Evolutionary conservation across 2,797 vertebrate species (phyloP), one percentile per base, ranked within the genome.

Genomic region (Anabas testudineus): DNA sequence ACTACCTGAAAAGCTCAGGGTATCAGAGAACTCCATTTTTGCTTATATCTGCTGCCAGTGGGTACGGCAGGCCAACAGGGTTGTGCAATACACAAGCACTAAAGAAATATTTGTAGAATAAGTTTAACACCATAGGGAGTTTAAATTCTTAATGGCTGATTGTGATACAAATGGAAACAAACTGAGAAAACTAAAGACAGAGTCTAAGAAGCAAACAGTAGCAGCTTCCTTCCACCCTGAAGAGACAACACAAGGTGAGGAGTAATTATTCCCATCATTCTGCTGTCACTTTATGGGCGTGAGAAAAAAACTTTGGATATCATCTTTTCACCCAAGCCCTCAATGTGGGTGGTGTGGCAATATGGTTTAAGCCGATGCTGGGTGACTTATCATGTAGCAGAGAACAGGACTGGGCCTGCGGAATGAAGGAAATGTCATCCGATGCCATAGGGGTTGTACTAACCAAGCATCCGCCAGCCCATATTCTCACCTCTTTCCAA

Each of bases 381-480:
- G 86, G 72, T 84, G 87, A 86, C 87, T 89, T 85, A 85, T 85
- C 80, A 62, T 77, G 83, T 26, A 73, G 80, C 74, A 73, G 67
- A 52, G 68, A 82, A 88, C 90, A 92, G 85, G 91, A 91, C 83
- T 10, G 80, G 87, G 83, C 91, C 78, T 92, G 91, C 54, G 74
- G 78, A 85, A 76, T 71, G 74, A 85, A 85, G 85, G 82, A 86
- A 87, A 83, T 87, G 87, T 88, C 85, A 91, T 88, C 76, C 19
- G 88, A 90, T 80, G 86, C 88, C 83, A 90, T 92, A 68, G 62
- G 87, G 91, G 90, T 51, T 81, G 77, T 62, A 45, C 77, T 75
- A 90, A 79, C 68, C 65, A 67, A 71, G 73, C 80, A 90, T 90
- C 89, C 88, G 83, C 71, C 57, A 34, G 78, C 88, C 84, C 82